phyloP scores from a whole-genome alignment of 2,888 invertebrate genomes.

The Drosophila nigricruria region DNA sequence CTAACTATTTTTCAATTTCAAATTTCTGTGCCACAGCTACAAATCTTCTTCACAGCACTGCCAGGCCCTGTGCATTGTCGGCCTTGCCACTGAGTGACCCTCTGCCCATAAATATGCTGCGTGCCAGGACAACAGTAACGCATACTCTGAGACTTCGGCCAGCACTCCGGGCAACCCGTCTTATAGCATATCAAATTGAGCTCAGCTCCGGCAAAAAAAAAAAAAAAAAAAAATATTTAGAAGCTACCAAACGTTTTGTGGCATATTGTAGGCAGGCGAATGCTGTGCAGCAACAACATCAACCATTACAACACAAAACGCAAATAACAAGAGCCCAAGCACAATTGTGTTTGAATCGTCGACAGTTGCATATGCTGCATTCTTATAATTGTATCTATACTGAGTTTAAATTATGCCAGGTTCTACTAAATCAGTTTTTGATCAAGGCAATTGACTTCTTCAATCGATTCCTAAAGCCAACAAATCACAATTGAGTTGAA shows the following conservation, averaged over 20 bases:
- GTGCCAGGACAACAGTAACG: constrained; percentile 61
- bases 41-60: constrained; percentile 71
- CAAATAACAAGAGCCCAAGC: neutral
- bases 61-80: constrained; percentile 21
- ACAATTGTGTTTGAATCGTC: no score
- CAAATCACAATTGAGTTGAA: no score
- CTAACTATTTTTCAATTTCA: constrained; percentile 81
- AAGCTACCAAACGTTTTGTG: constrained; percentile 58
- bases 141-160: constrained; percentile 42
- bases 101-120: constrained; percentile 79
- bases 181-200: constrained; percentile 62
- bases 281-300: constrained; percentile 24
- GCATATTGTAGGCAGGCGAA: constrained; percentile 61
- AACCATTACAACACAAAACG: constrained; percentile 23
- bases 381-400: no score
- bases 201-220: constrained; percentile 34
- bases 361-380: neutral
- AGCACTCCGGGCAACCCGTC: constrained; percentile 4
- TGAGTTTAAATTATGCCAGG: no score
- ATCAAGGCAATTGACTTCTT: no score
- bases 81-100: constrained; percentile 69
- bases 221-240: constrained; percentile 9
- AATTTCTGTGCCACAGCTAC: constrained; percentile 75
- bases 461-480: no score
- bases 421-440: no score